Evolutionary conservation across 1,140 invertebrate species (phyloP).

Genomic region (Armadillidium nasatum): DNA sequence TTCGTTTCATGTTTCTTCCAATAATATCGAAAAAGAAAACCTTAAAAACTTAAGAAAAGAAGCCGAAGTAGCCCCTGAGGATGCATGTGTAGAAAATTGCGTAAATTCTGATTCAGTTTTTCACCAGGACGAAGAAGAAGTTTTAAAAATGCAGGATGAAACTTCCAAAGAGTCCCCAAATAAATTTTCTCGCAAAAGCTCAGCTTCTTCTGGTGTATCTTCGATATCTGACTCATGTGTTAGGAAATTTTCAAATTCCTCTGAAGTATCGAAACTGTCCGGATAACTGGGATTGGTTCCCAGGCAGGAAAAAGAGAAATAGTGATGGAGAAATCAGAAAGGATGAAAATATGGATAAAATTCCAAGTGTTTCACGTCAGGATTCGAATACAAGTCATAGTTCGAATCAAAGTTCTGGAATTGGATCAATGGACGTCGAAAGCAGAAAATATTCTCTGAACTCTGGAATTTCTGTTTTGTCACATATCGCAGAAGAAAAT

Average conservation of each 20-base stretch:
- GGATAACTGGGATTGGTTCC: conserved; percentile 45
- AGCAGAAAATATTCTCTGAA: conserved; percentile 30
- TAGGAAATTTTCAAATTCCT: conserved; percentile 36
- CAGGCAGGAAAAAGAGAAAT: conserved; percentile 36
- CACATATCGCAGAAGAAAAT: conserved; percentile 38
- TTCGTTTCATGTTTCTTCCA: too few species aligned
- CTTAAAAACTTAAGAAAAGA: too few species aligned
- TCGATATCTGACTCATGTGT: conserved; percentile 37
- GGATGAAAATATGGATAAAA: neutral
- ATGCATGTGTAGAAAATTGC: too few species aligned
- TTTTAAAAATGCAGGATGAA: too few species aligned
- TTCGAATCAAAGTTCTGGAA: conserved; percentile 33
- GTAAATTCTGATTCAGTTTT: too few species aligned
- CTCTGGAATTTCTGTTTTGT: conserved; percentile 38
- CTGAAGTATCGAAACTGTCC: conserved; percentile 21
- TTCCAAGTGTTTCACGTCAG: neutral
- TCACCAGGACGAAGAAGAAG: too few species aligned
- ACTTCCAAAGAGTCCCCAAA: neutral
- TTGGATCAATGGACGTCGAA: conserved; percentile 28
- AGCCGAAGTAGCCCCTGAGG: too few species aligned
- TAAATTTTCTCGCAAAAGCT: conserved; percentile 29
- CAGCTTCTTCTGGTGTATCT: conserved; percentile 39
- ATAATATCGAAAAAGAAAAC: too few species aligned
- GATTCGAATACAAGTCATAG: conserved; percentile 25
- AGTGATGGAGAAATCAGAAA: neutral